Evolutionary conservation across 1,140 invertebrate genomes (phyloP).

Genomic region (Nasonia longicornis): DNA sequence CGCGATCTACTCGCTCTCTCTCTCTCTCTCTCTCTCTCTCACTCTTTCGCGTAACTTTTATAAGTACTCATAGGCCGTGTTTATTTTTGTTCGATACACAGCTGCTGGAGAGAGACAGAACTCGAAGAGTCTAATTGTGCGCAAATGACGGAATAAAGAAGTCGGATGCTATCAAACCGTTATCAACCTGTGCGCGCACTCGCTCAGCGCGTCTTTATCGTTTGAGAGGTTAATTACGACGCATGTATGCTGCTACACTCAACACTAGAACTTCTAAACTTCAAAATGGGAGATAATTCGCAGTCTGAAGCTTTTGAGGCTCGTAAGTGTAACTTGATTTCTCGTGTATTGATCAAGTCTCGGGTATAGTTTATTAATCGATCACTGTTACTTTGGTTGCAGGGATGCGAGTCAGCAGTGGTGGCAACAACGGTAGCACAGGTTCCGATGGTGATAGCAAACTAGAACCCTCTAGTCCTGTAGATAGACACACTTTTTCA

Average conservation of each 20-base stretch:
- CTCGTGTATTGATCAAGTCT: neutral
- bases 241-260: neutral
- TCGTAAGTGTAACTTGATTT: conserved; percentile 16
- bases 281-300: conserved; percentile 38
- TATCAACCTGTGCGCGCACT: conserved; percentile 14
- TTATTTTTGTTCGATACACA: neutral
- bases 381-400: neutral
- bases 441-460: conserved; percentile 70
- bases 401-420: conserved; percentile 1
- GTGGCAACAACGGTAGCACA: conserved; percentile 26
- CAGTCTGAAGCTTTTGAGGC: conserved; percentile 33
- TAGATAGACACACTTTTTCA: conserved; percentile 78
- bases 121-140: neutral
- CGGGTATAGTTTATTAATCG: neutral
- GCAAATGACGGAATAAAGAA: conserved; percentile 6
- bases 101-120: neutral
- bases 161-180: conserved; percentile 12
- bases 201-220: neutral
- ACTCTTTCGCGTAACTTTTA: neutral
- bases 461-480: conserved; percentile 76
- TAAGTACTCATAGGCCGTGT: no score
- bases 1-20: neutral
- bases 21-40: no score
- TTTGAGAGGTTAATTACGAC: conserved; percentile 21
- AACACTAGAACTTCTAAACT: neutral